Evolutionary conservation across 2,797 vertebrate species (phyloP), one percentile per base, ranked within the genome.

Genomic region (Platalea minor): DNA sequence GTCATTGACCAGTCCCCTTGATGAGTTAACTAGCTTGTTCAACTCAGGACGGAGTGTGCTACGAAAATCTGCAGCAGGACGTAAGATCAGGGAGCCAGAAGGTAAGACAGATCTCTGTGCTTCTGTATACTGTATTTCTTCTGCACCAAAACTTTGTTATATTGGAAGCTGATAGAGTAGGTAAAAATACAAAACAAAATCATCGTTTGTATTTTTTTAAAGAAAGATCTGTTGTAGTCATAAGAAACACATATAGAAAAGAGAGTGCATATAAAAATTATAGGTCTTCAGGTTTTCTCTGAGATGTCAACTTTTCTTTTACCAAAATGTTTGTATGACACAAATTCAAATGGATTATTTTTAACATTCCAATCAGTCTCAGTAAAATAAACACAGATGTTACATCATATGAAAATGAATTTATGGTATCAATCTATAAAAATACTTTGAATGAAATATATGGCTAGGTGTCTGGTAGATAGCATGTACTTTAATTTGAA

Each of bases 1-100:
- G 68, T 98, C 98, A 3, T 97, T 99, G 57, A 99, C 98, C 97
- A 99, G 99, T 96, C 99, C 99, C 4, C 98, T 99, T 85, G 99
- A 99, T 76, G 99, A 99, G 97, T 98, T 99, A 93, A 98, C 98
- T 91, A 99, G 98, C 18, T 97, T 99, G 84, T 99, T 99, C 97
- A 99, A 97, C 98, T 99, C 99, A 33, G 99, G 99, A 57, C 98
- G 99, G 93, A 99, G 98, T 60, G 97, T 99, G 82, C 98, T 99
- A 39, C 98, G 99, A 85, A 99, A 99, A 97, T 99, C 99, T 28
- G 98, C 98, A 13, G 98, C 98, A 6, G 99, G 99, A n/a, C 98
- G 99, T 63, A 99, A 98, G 95, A 99, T 99, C 97, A 98, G 99
- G 95, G 99, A 99, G 56, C 98, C 98, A 53, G 98, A 99, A 96